phyloP scores from a whole-genome alignment of 1,140 invertebrate species.

The Penaeus vannamei region DNA sequence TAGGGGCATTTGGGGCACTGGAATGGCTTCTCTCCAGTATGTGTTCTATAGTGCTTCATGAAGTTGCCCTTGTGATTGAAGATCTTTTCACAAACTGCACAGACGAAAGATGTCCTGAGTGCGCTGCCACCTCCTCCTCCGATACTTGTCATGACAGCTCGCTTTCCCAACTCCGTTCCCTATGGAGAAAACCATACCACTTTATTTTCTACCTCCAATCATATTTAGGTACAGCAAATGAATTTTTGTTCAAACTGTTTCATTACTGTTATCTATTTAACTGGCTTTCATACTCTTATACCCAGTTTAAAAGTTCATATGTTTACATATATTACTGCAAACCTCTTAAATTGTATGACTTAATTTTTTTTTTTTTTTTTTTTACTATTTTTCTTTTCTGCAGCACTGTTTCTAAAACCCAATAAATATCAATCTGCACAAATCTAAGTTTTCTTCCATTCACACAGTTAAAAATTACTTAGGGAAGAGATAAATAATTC shows the following conservation, averaged over 20 bases:
- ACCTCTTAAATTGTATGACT: no score
- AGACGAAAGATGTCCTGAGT: slow-evolving; percentile 47
- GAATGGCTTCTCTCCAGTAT: slow-evolving; percentile 59
- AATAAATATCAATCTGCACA: no score
- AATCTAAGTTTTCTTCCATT: no score
- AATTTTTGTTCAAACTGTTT: no score
- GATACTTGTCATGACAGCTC: slow-evolving; percentile 41
- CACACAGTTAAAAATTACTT: no score
- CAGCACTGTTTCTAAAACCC: no score
- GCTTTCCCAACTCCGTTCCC: slow-evolving; percentile 48
- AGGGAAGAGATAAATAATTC: no score
- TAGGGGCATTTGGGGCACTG: slow-evolving; percentile 55
- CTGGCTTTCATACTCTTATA: neutral
- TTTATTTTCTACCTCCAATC: slow-evolving; percentile 24
- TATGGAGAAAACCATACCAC: slow-evolving; percentile 61
- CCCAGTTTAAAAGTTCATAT: neutral
- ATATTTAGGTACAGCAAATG: no score
- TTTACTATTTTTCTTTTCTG: no score
- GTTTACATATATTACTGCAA: neutral
- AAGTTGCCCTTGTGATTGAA: slow-evolving; percentile 64
- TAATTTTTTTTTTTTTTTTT: no score
- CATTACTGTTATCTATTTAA: no score
- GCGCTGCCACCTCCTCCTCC: slow-evolving; percentile 41
- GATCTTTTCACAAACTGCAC: slow-evolving; percentile 53
- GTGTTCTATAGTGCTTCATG: slow-evolving; percentile 60